Percentiles rank a stretch among this genome's conserved stretches.
Evolutionary conservation across 2,888 invertebrate genomes (phyloP).

Genomic region (Mythimna loreyi): DNA sequence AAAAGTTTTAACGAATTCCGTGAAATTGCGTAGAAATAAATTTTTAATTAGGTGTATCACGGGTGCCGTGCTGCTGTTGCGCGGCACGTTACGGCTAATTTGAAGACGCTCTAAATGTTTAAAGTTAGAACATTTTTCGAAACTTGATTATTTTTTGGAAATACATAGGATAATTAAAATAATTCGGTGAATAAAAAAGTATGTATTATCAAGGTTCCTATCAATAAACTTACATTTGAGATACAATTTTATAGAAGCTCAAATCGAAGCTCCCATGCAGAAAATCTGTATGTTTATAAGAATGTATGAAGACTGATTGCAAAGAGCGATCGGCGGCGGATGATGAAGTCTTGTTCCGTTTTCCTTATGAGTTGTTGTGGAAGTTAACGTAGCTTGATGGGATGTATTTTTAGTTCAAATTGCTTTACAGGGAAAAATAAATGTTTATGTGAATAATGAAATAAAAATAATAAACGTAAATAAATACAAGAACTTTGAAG

Average conservation of each 20-base stretch:
- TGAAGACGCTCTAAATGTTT: too few species aligned
- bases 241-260: conserved; percentile 22
- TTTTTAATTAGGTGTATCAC: too few species aligned
- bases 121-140: too few species aligned
- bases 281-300: conserved; percentile 50
- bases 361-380: conserved; percentile 42
- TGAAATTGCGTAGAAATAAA: too few species aligned
- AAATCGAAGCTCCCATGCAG: conserved; percentile 20
- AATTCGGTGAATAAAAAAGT: too few species aligned
- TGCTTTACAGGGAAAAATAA: conserved; percentile 1
- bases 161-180: too few species aligned
- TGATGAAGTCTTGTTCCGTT: conserved; percentile 63
- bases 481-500: not conserved
- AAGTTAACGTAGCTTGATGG: conserved; percentile 33
- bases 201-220: too few species aligned
- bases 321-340: conserved; percentile 29
- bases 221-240: not conserved
- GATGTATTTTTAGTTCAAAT: conserved; percentile 12
- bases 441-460: conserved; percentile 11
- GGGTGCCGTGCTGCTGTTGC: too few species aligned
- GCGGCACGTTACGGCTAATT: too few species aligned
- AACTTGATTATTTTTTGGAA: too few species aligned
- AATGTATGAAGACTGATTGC: conserved; percentile 59
- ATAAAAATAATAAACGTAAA: not conserved
- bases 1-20: too few species aligned